phyloP scores from a whole-genome alignment of 2,888 invertebrate genomes.

The Tenthredo distinguenda region DNA sequence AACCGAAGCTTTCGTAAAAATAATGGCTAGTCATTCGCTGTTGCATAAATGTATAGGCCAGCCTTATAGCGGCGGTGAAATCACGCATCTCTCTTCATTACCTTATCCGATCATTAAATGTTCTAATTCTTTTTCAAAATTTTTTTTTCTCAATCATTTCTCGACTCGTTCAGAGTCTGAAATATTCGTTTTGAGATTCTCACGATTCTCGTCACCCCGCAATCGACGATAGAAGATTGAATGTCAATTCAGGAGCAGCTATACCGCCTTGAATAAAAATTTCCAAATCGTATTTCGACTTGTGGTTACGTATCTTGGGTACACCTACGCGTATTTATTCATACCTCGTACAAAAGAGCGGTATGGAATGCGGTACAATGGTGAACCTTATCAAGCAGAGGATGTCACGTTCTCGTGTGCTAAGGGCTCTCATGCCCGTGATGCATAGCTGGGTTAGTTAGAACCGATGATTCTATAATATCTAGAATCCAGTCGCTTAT shows the following conservation, averaged over 20 bases:
- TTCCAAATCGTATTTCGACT: conserved; percentile 3
- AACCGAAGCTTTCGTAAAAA: conserved; percentile 45
- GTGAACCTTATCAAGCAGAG: conserved; percentile 26
- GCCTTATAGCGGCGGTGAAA: background rate
- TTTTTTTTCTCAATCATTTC: background rate
- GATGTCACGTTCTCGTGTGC: conserved; percentile 50
- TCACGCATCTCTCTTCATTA: conserved; percentile 29
- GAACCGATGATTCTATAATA: conserved; percentile 30
- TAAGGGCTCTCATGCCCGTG: conserved; percentile 44
- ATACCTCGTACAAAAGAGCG: conserved; percentile 23
- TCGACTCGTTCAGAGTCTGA: background rate
- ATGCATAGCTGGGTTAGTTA: conserved; percentile 10
- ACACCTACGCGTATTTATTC: conserved; percentile 36
- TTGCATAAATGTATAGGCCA: conserved; percentile 52
- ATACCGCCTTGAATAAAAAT: background rate
- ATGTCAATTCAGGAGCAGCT: background rate
- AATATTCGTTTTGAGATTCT: background rate
- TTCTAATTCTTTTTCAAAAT: background rate
- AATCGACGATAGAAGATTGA: background rate
- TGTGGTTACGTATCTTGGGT: conserved; percentile 8
- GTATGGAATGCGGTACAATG: conserved; percentile 23
- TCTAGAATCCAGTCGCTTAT: background rate
- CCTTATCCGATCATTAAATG: background rate
- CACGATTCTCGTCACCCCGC: background rate
- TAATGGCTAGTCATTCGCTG: conserved; percentile 48